These are phyloP conservation scores for Mesaphorura yosii DNA, from an alignment of 1,140 invertebrate genomes.

Conservation along the genomic window DNA sequence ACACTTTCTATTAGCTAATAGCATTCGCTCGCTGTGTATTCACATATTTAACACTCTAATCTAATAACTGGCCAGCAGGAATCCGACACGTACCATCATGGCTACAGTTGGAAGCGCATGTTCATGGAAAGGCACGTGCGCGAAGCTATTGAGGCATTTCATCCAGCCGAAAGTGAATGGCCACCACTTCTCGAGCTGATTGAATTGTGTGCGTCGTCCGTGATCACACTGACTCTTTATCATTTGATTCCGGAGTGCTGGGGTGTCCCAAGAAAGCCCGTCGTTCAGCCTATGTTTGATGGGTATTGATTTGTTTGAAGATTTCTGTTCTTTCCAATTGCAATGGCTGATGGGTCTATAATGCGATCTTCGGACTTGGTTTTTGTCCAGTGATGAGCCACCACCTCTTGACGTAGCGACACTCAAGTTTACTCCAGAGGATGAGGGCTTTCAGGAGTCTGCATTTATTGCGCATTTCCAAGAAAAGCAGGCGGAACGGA, in stretches of 20 bases:
- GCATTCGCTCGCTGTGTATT: too few relatives aligned
- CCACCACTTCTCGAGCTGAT: conserved; percentile 7
- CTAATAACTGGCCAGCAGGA: too few relatives aligned
- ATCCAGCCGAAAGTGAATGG: conserved; percentile 18
- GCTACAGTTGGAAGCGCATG: conserved; percentile 10
- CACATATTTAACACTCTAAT: too few relatives aligned
- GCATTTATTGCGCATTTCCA: background rate
- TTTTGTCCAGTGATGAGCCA: conserved; percentile 18
- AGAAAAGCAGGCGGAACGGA: background rate
- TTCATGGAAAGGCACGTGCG: conserved; percentile 17
- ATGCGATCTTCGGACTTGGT: background rate
- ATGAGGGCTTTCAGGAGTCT: conserved; percentile 1
- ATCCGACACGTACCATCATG: conserved; percentile 5
- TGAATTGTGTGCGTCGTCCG: background rate
- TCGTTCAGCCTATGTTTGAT: background rate
- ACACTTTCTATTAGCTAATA: too few relatives aligned
- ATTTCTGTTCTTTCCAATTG: conserved; percentile 3
- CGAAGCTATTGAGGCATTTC: conserved; percentile 20
- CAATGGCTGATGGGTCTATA: background rate
- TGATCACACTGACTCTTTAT: conserved; percentile 1
- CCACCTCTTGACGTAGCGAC: too few relatives aligned
- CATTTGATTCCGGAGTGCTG: conserved; percentile 20
- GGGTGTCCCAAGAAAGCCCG: conserved; percentile 11
- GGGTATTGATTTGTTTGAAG: conserved; percentile 1
- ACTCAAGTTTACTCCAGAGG: conserved; percentile 2